Evolutionary conservation across 92 coral and sea anemone species (phyloP).

Genomic region (Nematostella vectensis): DNA sequence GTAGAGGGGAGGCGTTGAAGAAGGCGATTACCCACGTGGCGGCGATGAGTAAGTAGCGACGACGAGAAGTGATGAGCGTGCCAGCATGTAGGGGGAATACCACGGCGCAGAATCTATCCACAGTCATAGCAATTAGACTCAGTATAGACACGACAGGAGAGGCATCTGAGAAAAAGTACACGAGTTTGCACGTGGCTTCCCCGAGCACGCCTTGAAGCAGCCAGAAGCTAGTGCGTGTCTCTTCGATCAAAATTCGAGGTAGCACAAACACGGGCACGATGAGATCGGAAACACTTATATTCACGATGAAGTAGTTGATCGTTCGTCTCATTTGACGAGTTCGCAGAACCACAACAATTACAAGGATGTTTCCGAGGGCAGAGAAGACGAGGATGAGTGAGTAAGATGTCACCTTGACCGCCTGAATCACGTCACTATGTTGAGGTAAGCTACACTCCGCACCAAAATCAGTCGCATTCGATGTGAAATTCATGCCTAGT

Average conservation of each 20-base stretch:
- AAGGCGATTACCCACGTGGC: constrained; percentile 31
- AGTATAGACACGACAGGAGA: constrained; percentile 26
- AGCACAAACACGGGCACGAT: constrained; percentile 11
- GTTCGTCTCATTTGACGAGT: constrained; percentile 27
- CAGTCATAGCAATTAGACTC: constrained; percentile 36
- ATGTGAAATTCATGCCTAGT: no score
- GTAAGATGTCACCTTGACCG: no score
- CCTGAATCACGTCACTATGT: no score
- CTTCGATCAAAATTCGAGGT: constrained; percentile 6
- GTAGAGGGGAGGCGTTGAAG: constrained; percentile 8
- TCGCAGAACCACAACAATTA: constrained; percentile 19
- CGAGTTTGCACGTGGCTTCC: constrained; percentile 12
- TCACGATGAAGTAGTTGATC: constrained; percentile 37
- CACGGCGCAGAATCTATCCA: constrained; percentile 44
- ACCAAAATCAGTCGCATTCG: no score
- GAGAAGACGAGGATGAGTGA: constrained; percentile 17
- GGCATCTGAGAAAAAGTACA: constrained; percentile 9
- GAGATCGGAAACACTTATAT: constrained; percentile 35
- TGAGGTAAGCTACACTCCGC: no score
- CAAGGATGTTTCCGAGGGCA: constrained; percentile 26
- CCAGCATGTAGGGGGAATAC: constrained; percentile 29
- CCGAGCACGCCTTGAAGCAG: constrained; percentile 16
- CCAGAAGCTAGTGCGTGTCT: constrained; percentile 6
- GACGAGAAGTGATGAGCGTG: constrained; percentile 21
- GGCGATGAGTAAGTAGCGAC: constrained; percentile 23